These are phyloP conservation scores for Pontoporia blainvillei DNA, from an alignment of 2,113 vertebrate genomes.

Conservation along the genomic window DNA sequence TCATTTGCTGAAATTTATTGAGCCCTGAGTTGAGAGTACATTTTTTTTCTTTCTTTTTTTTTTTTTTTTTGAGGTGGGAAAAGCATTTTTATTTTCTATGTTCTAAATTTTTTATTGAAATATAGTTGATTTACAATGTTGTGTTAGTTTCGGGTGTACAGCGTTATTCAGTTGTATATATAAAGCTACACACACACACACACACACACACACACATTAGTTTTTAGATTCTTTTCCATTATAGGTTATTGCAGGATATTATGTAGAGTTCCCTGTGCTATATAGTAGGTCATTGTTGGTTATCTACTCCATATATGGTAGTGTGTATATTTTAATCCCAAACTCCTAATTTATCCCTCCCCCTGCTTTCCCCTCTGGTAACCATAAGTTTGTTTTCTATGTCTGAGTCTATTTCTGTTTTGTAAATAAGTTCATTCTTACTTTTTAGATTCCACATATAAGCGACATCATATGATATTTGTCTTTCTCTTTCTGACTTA, in stretches of 20 bases:
- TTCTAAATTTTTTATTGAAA: neutral
- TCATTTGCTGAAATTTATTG: neutral
- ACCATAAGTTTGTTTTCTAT: neutral
- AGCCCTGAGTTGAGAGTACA: neutral
- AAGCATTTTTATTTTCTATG: neutral
- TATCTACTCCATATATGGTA: neutral
- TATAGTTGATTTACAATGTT: neutral
- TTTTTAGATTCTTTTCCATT: neutral
- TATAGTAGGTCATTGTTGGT: neutral
- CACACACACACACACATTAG: too few relatives aligned
- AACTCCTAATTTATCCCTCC: neutral
- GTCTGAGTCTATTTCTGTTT: neutral
- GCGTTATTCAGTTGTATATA: neutral
- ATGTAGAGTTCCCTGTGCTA: neutral
- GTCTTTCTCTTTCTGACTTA: neutral
- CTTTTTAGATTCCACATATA: neutral
- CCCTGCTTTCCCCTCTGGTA: neutral
- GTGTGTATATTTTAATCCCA: neutral
- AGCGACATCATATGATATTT: neutral
- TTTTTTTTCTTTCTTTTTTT: neutral
- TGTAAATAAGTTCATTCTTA: neutral
- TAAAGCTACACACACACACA: too few relatives aligned
- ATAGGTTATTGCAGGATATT: neutral
- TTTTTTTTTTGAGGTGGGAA: neutral
- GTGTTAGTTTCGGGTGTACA: neutral